Conservation (phyloP, 2,113 vertebrate genomes). For the Muscicapa adusta region DNA sequence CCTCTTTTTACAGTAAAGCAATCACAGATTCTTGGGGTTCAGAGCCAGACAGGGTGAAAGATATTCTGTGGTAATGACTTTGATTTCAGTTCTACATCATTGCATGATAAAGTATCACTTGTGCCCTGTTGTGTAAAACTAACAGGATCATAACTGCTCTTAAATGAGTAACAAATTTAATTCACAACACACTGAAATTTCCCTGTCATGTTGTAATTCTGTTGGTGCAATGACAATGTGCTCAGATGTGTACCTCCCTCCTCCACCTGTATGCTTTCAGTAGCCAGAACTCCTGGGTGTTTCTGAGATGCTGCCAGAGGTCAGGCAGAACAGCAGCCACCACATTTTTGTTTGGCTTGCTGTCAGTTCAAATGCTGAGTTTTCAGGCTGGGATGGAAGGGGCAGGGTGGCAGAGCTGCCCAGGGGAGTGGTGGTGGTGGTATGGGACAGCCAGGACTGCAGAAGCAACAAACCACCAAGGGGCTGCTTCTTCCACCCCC, state of each 20-base stretch:
- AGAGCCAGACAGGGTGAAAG: neutral
- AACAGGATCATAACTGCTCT: neutral
- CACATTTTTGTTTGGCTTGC: neutral
- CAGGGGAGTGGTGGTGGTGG: neutral
- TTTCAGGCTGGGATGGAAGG: neutral
- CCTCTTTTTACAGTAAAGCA: neutral
- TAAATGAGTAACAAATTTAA: neutral
- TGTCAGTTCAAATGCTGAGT: neutral
- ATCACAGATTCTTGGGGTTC: neutral
- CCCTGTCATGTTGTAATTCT: neutral
- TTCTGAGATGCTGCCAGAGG: neutral
- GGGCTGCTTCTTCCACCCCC: neutral
- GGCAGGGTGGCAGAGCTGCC: neutral
- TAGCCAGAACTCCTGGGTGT: neutral
- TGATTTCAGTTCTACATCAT: neutral
- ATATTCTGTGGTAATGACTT: neutral
- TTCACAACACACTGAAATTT: neutral
- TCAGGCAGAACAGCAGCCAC: neutral
- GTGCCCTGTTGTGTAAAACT: neutral
- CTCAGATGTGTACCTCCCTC: neutral
- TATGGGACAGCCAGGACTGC: neutral
- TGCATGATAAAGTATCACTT: neutral
- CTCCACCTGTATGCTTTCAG: neutral
- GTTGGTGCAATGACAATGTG: accelerated
- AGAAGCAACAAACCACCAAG: neutral